These are phyloP conservation scores for Geophilus truncorum DNA, from an alignment of 2,888 invertebrate genomes.

Conservation along the genomic window DNA sequence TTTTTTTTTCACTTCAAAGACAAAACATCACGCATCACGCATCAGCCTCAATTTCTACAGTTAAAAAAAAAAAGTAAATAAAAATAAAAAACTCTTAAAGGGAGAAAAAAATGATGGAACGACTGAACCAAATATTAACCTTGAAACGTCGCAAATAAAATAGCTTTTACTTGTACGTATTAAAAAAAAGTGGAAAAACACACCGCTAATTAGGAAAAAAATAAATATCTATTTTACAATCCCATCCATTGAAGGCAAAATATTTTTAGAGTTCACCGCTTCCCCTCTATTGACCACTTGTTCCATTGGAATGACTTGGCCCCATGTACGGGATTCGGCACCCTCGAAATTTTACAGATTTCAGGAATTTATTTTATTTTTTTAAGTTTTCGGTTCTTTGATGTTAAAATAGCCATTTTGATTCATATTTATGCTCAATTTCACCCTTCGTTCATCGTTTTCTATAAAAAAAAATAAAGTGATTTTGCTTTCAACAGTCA, in stretches of 20 bases:
- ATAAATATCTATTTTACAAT: background rate
- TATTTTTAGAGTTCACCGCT: background rate
- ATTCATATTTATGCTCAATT: too few species aligned
- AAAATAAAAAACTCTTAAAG: background rate
- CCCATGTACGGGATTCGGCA: too few species aligned
- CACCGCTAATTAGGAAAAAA: background rate
- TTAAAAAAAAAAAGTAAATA: background rate
- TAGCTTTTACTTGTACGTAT: background rate
- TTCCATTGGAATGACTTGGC: too few species aligned
- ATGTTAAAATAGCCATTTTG: too few species aligned
- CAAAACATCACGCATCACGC: constrained; percentile 2
- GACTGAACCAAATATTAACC: background rate
- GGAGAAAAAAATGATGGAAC: background rate
- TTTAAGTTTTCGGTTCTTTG: too few species aligned
- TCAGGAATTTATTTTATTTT: too few species aligned
- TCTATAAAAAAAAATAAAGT: too few species aligned
- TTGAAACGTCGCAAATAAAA: background rate
- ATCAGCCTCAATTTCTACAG: background rate
- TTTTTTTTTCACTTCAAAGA: background rate
- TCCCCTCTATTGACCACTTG: background rate
- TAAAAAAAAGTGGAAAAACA: background rate
- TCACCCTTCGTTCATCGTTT: too few species aligned
- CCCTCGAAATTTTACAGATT: too few species aligned
- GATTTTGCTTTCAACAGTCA: too few species aligned
- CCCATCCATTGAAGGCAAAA: background rate